Conservation (phyloP, 1,140 invertebrate genomes). For the Drosophila varians region DNA sequence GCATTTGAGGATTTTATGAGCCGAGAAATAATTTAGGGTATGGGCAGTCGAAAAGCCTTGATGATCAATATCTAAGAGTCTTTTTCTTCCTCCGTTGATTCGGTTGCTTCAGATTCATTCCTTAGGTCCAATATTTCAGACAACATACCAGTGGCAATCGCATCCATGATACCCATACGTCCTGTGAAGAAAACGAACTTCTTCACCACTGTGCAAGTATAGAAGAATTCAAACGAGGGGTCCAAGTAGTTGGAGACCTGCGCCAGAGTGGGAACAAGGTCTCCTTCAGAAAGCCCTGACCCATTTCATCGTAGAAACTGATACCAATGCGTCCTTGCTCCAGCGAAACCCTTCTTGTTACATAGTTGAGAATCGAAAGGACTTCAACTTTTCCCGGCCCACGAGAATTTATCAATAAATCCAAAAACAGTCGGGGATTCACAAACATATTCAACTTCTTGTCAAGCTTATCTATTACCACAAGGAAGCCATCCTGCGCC, state of each 20-base stretch:
- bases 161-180: conserved; percentile 94
- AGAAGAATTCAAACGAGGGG: conserved; percentile 97
- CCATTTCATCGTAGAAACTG: conserved; percentile 96
- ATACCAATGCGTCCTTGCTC: conserved; percentile 96
- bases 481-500: conserved; percentile 92
- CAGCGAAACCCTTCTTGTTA: conserved; percentile 97
- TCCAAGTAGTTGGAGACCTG: conserved; percentile 93
- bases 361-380: conserved; percentile 95
- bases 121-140: conserved; percentile 95
- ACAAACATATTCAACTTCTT: conserved; percentile 91
- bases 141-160: conserved; percentile 95
- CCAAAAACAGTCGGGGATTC: conserved; percentile 92
- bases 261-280: conserved; percentile 94
- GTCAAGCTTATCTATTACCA: conserved; percentile 89
- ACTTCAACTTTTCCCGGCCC: conserved; percentile 90
- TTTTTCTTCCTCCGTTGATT: too few relatives aligned
- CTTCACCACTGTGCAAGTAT: conserved; percentile 96
- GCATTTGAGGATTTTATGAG: conserved; percentile 93
- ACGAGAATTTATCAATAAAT: conserved; percentile 92
- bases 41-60: conserved; percentile 95
- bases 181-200: conserved; percentile 98
- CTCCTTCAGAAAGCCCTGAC: conserved; percentile 96
- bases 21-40: conserved; percentile 96
- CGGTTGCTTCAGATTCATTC: too few relatives aligned
- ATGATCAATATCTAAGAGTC: conserved; percentile 95